These are phyloP conservation scores for Thalassarche chlororhynchos DNA, from an alignment of 2,113 vertebrate genomes.

Conservation along the genomic window DNA sequence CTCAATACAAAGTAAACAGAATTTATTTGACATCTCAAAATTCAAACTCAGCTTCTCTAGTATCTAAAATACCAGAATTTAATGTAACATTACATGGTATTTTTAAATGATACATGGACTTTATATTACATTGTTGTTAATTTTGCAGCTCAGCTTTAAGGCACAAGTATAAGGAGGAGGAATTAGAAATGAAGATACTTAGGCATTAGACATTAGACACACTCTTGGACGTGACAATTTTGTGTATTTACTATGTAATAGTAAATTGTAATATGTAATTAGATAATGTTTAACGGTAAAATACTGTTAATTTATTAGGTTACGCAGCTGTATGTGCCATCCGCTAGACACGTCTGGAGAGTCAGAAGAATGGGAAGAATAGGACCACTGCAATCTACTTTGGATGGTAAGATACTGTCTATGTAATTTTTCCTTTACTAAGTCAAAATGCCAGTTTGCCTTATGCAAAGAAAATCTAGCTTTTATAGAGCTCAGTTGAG, in stretches of 20 bases:
- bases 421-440: background rate
- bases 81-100: background rate
- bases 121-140: background rate
- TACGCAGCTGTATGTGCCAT: conserved; percentile 95
- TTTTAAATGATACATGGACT: background rate
- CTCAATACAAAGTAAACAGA: background rate
- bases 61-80: background rate
- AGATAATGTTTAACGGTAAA: background rate
- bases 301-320: conserved; percentile 76
- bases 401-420: conserved; percentile 84
- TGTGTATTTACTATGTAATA: background rate
- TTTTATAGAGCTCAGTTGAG: background rate
- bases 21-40: background rate
- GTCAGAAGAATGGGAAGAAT: conserved; percentile 95
- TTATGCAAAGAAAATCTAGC: background rate
- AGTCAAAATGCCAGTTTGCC: background rate
- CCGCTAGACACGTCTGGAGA: conserved; percentile 92
- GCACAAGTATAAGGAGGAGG: background rate
- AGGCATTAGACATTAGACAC: background rate
- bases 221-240: background rate
- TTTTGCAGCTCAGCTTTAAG: background rate
- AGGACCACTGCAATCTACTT: conserved; percentile 92
- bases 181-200: background rate
- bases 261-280: background rate
- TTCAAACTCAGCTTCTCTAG: background rate